These are phyloP conservation scores for Pygmarrhopalites habei DNA, from an alignment of 1,140 invertebrate species.

Conservation along the genomic window DNA sequence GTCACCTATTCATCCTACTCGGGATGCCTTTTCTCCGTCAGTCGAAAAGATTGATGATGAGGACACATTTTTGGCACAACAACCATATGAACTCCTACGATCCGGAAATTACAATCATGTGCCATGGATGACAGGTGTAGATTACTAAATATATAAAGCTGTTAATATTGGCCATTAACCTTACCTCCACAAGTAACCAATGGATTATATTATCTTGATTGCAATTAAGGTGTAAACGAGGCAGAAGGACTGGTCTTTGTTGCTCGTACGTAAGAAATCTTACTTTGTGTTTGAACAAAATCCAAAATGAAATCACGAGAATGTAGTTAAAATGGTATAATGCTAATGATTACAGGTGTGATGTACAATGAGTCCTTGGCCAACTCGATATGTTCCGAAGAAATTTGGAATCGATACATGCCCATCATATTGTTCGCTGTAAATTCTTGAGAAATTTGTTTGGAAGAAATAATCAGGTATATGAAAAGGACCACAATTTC, in stretches of 20 bases:
- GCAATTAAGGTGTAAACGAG: conserved; percentile 4
- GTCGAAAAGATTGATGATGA: neutral
- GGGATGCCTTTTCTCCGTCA: conserved; percentile 10
- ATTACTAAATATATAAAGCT: too few species aligned
- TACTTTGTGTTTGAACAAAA: neutral
- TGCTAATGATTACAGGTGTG: conserved; percentile 1
- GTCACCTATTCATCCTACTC: conserved; percentile 3
- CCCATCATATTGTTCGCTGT: conserved; percentile 6
- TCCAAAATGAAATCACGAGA: too few species aligned
- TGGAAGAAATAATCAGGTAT: too few species aligned
- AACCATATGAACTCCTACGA: conserved; percentile 4
- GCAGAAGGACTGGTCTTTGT: conserved; percentile 6
- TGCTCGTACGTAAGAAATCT: conserved; percentile 3
- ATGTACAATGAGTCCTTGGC: neutral
- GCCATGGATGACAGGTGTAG: conserved; percentile 23
- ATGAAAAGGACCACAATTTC: too few species aligned
- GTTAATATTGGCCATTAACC: too few species aligned
- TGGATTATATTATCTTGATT: too few species aligned
- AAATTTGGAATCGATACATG: conserved; percentile 11
- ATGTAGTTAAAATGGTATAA: neutral
- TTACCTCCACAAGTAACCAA: too few species aligned
- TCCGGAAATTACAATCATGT: conserved; percentile 19
- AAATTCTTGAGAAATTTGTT: too few species aligned
- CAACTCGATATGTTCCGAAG: neutral
- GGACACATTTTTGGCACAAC: conserved; percentile 13